A percentile compares a stretch with the other conserved stretches of the same genome.
phyloP scores from a whole-genome alignment of 2,113 vertebrate species.

The Lepus europaeus region DNA sequence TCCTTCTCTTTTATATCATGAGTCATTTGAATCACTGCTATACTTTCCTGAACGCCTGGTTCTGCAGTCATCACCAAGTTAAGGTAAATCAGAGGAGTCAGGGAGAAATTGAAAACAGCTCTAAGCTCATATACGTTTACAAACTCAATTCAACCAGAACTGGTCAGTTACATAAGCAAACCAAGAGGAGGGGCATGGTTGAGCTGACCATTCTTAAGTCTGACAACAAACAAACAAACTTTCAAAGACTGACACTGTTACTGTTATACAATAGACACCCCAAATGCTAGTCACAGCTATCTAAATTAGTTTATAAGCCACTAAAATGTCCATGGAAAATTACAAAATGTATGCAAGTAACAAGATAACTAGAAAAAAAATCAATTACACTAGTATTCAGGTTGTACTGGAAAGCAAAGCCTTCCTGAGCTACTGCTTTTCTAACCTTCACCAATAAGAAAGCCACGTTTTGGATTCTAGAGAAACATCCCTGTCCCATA shows the following conservation, averaged over 20 bases:
- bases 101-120: neutral
- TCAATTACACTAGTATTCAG: neutral
- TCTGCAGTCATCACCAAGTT: neutral
- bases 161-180: neutral
- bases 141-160: neutral
- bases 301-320: conserved; percentile 4
- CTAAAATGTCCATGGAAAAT: neutral
- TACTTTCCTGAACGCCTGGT: neutral
- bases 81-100: neutral
- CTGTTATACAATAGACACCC: neutral
- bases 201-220: neutral
- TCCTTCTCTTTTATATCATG: neutral
- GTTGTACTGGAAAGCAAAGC: neutral
- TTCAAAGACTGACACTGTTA: neutral
- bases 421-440: neutral
- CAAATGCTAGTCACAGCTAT: neutral
- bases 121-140: neutral
- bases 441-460: neutral
- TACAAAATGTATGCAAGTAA: conserved; percentile 24
- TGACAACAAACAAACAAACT: neutral
- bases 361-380: neutral
- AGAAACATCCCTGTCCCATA: neutral
- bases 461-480: neutral
- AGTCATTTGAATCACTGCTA: neutral
- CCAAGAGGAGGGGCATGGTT: neutral